Conservation (phyloP, 1,140 invertebrate species). For the Oreohelix idahoensis region DNA sequence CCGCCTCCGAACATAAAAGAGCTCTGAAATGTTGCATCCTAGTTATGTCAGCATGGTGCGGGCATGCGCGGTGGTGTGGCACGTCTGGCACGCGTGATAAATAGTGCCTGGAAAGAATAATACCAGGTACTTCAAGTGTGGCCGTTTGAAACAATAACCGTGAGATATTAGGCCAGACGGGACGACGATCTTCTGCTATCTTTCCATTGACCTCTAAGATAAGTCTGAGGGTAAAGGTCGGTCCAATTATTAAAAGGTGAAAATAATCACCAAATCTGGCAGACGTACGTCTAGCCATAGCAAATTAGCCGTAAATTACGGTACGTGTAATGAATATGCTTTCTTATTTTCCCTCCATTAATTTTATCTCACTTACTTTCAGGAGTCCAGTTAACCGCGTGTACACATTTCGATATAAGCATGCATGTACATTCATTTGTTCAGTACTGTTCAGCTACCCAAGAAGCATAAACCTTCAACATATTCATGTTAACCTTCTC, state of each 20-base stretch:
- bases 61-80: not conserved
- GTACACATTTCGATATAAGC: no score
- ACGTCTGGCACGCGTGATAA: conserved; percentile 12
- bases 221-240: not conserved
- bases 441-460: no score
- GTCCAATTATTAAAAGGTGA: not conserved
- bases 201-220: conserved; percentile 3
- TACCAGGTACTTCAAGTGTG: not conserved
- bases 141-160: not conserved
- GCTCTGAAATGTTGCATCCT: conserved; percentile 9
- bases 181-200: not conserved
- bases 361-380: not conserved
- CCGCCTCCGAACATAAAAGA: not conserved
- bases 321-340: no score
- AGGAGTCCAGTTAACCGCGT: not conserved
- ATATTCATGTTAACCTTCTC: no score
- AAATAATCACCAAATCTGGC: not conserved
- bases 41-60: conserved; percentile 12
- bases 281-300: not conserved
- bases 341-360: not conserved
- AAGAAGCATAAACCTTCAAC: no score
- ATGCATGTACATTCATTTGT: no score
- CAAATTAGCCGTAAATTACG: not conserved
- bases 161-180: not conserved
- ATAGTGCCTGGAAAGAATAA: not conserved